Conservation (phyloP, 37 sponge, comb jelly and placozoan species). For the Mnemiopsis leidyi region DNA sequence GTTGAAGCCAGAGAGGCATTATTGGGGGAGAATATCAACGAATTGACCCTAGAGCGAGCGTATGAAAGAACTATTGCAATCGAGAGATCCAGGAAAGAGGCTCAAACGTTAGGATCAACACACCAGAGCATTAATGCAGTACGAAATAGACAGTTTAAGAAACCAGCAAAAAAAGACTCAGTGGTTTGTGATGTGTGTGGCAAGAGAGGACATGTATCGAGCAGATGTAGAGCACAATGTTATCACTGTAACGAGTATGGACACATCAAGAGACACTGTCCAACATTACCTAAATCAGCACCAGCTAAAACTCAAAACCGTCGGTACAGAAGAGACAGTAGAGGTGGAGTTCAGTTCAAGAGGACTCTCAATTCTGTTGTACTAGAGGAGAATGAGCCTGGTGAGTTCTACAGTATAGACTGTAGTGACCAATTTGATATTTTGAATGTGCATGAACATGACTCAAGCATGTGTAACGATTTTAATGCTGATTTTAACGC, state of each 20-base stretch:
- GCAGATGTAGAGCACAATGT: not conserved
- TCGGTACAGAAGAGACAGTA: not conserved
- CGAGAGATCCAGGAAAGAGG: not conserved
- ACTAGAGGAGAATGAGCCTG: not conserved
- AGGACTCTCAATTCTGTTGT: not conserved
- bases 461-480: too few species aligned
- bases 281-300: not conserved
- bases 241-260: not conserved
- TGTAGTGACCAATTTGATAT: not conserved
- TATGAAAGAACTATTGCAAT: not conserved
- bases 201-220: not conserved
- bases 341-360: not conserved
- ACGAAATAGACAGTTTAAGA: not conserved
- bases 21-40: not conserved
- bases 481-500: not conserved
- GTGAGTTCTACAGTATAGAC: not conserved
- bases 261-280: not conserved
- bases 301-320: not conserved
- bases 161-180: not conserved
- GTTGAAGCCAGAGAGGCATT: not conserved
- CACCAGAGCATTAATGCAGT: not conserved
- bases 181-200: not conserved
- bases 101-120: not conserved
- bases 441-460: not conserved
- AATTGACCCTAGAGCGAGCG: not conserved